Evolutionary conservation across 2,888 invertebrate species (phyloP).

Genomic region (Spialia ferax): DNA sequence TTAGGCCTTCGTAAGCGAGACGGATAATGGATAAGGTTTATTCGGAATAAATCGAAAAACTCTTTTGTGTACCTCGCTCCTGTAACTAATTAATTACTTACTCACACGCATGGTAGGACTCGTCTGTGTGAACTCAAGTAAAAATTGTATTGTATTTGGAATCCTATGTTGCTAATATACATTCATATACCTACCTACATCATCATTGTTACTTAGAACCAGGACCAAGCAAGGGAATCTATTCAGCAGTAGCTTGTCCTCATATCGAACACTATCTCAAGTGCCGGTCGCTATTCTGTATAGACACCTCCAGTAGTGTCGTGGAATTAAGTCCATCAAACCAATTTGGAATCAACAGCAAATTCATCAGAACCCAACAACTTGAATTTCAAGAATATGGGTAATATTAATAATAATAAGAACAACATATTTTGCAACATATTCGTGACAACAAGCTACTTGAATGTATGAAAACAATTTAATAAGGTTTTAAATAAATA

Average conservation of each 20-base stretch:
- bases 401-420: too few species aligned
- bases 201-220: too few species aligned
- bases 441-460: too few species aligned
- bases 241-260: neutral
- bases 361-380: neutral
- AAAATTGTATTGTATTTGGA: neutral
- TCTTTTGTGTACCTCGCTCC: neutral
- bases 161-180: neutral
- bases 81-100: neutral
- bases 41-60: constrained; percentile 29
- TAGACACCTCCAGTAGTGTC: neutral
- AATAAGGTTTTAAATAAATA: too few species aligned
- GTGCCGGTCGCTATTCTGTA: neutral
- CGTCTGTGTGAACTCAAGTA: neutral
- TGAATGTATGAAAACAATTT: too few species aligned
- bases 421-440: too few species aligned
- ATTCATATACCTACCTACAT: too few species aligned
- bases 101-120: neutral
- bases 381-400: too few species aligned
- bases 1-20: constrained; percentile 27
- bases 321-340: neutral
- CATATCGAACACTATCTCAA: neutral
- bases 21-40: constrained; percentile 37
- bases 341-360: neutral
- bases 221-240: neutral